Conservation (phyloP, 2,888 invertebrate genomes). For the Pantelozetes paolii region DNA sequence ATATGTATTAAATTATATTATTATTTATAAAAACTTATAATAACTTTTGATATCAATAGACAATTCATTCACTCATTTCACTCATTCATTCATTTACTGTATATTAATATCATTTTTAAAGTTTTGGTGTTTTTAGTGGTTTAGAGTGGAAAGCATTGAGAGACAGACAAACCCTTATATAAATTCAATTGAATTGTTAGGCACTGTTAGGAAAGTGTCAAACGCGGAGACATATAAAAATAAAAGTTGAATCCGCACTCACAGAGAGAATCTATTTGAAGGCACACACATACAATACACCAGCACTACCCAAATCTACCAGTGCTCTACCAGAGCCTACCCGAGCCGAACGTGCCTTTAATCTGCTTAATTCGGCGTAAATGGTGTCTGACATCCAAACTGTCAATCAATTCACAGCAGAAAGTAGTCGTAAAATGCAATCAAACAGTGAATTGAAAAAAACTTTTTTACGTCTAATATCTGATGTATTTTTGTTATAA, state of each 20-base stretch:
- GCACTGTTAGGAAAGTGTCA: slow-evolving; percentile 9
- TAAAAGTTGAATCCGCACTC: slow-evolving; percentile 13
- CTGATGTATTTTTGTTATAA: not conserved
- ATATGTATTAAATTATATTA: not conserved
- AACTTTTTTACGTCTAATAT: not conserved
- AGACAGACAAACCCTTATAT: not conserved
- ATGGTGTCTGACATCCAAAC: slow-evolving; percentile 29
- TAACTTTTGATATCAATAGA: not conserved
- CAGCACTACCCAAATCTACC: slow-evolving; percentile 3
- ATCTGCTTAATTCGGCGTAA: slow-evolving; percentile 28
- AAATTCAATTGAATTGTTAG: not conserved
- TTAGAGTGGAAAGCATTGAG: not conserved
- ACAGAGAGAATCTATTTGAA: slow-evolving; percentile 19
- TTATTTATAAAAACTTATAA: not conserved
- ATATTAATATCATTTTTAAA: not conserved
- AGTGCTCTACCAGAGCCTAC: not conserved
- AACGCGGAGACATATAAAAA: not conserved
- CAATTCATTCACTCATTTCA: not conserved
- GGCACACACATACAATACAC: no score
- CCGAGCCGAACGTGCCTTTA: slow-evolving; percentile 24
- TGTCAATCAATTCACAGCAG: slow-evolving; percentile 11
- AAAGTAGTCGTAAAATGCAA: not conserved
- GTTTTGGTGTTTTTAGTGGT: not conserved
- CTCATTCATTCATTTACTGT: not conserved
- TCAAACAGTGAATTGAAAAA: not conserved